Evolutionary conservation across 2,888 invertebrate species (phyloP).

Genomic region (Trachelus troglodyta): DNA sequence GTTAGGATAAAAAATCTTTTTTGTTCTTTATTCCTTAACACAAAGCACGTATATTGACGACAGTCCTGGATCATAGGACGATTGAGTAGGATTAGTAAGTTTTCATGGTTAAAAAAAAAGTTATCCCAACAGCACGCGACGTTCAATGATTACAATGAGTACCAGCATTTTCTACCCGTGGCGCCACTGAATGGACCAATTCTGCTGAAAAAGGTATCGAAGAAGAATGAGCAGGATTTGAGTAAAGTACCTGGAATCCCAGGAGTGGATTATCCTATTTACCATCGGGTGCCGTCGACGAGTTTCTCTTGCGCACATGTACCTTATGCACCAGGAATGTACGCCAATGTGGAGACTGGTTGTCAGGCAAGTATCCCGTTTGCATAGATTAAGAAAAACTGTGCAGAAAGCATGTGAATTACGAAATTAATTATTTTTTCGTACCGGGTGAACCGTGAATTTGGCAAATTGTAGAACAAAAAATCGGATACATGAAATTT

Average conservation of each 20-base stretch:
- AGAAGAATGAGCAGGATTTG: slow-evolving; percentile 78
- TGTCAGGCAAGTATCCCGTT: slow-evolving; percentile 74
- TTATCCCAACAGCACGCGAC: slow-evolving; percentile 30
- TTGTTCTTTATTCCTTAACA: neutral
- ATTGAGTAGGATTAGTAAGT: neutral
- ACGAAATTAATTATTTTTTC: neutral
- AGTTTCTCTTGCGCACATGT: slow-evolving; percentile 83
- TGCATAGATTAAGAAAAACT: neutral
- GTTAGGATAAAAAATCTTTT: too few relatives aligned
- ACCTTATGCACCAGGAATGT: slow-evolving; percentile 86
- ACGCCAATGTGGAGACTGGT: slow-evolving; percentile 90
- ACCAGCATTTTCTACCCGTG: slow-evolving; percentile 44
- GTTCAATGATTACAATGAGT: slow-evolving; percentile 37
- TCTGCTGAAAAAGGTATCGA: slow-evolving; percentile 41
- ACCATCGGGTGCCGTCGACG: slow-evolving; percentile 81
- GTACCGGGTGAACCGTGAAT: neutral
- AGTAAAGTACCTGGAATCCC: slow-evolving; percentile 84
- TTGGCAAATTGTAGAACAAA: neutral
- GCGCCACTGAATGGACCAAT: slow-evolving; percentile 37
- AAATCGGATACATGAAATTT: neutral
- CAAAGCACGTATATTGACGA: neutral
- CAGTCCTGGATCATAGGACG: neutral
- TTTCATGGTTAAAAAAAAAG: neutral
- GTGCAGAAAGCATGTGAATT: neutral
- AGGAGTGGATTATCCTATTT: slow-evolving; percentile 85